A percentile compares a stretch with the other conserved stretches of the same genome.
Evolutionary conservation across 2,888 invertebrate species (phyloP).

Genomic region (Metellina segmentata): DNA sequence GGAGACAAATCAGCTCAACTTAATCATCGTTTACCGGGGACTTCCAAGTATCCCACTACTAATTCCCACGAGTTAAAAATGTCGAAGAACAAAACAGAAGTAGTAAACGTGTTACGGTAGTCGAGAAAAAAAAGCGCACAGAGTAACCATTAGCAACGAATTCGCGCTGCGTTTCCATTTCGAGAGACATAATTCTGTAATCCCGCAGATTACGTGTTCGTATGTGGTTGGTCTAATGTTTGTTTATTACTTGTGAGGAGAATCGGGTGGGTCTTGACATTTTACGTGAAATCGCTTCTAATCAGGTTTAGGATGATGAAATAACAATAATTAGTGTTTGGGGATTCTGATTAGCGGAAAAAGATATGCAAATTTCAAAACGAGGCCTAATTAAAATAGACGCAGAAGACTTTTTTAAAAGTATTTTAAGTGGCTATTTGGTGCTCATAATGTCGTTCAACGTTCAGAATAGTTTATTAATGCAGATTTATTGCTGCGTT

Average conservation of each 20-base stretch:
- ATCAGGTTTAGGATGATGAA: background rate
- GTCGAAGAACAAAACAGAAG: constrained; percentile 8
- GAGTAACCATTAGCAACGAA: background rate
- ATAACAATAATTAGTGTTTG: constrained; percentile 14
- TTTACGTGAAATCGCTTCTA: background rate
- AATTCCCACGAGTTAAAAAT: constrained; percentile 21
- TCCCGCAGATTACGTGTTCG: background rate
- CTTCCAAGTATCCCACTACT: constrained; percentile 8
- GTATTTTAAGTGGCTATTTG: constrained; percentile 9
- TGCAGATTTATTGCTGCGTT: background rate
- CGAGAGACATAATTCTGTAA: background rate
- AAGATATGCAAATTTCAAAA: background rate
- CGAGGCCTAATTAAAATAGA: constrained; percentile 16
- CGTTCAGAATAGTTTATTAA: background rate
- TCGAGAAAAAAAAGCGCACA: background rate
- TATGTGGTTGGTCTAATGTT: background rate
- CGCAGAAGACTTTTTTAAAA: background rate
- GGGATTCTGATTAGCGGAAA: background rate
- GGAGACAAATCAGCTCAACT: constrained; percentile 38
- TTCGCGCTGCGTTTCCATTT: background rate
- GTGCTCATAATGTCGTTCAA: background rate
- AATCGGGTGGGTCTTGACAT: background rate
- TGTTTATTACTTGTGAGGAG: background rate
- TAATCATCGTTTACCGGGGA: constrained; percentile 25
- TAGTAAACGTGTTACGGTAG: background rate